Percentiles rank a stretch among this genome's conserved stretches.
phyloP scores from a whole-genome alignment of 2,113 vertebrate species.

The Aepyceros melampus region DNA sequence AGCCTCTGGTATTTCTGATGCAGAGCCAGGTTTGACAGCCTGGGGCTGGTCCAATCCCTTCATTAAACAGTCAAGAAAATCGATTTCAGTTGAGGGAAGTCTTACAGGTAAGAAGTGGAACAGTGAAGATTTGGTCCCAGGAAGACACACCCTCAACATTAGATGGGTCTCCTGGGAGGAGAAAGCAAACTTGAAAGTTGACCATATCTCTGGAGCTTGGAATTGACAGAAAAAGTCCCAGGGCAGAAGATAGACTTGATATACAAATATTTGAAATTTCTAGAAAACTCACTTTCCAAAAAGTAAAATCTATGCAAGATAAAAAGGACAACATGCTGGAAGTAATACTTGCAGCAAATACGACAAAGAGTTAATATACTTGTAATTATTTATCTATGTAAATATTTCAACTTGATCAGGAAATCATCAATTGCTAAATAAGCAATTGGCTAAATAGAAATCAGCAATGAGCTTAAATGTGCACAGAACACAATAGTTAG shows the following conservation, averaged over 20 bases:
- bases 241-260: neutral
- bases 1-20: neutral
- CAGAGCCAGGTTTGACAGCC: neutral
- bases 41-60: neutral
- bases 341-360: neutral
- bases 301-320: neutral
- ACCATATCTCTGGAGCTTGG: neutral
- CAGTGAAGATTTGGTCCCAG: neutral
- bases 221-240: neutral
- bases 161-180: neutral
- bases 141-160: neutral
- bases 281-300: slow-evolving; percentile 35
- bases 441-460: neutral
- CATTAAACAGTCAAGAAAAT: neutral
- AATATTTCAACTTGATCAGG: neutral
- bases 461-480: neutral
- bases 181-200: neutral
- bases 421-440: neutral
- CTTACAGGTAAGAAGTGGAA: neutral
- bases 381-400: neutral
- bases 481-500: neutral
- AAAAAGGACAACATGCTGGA: neutral
- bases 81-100: neutral
- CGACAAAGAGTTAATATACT: neutral
- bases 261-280: neutral